Base-by-base conservation (phyloP, 1,140 invertebrate species). In the Eupeodes corollae region DNA sequence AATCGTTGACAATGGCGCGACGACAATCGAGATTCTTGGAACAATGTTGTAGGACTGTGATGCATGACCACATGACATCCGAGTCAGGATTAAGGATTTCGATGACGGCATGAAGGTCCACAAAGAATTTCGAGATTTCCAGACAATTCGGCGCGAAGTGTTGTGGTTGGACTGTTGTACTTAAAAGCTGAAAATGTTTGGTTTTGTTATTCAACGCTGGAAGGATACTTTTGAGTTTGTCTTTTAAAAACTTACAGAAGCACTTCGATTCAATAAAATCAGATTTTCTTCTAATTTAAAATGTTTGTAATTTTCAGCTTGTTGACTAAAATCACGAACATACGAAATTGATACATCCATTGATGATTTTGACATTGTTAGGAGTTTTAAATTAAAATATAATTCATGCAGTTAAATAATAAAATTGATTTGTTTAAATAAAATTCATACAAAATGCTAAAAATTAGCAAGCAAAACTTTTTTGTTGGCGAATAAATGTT, bases 1-100 rank as follows among this genome's bases (percentile, higher is more conserved):
- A 78, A 3, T 70, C 72, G 15, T 76, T 70, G 2, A 76, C 73
- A 2, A 78, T 61, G 6, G 69, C 68, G 12, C 61, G 53, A 18
- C 72, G 66, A n/a, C 73, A 70, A 35, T 61, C 54, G 30, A 67
- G 32, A 55, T 75, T 75, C 26, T 63, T 68, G 46, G 71, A 73
- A 42, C 68, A 72, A 56, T 70, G 70, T 59, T 76, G 72, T 46
- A 78, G 56, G 40, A 76, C 67, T 5, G 67, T 57, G 0, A 78
- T 56, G 8, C 69, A 68, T 32, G 56, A 65, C 76, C 76, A 78
- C 31, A 68, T 42, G 3, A 63, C 49, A 14, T 59, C 59, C 2
- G 59, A 53, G n/a, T 60, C 58, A 3, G 48, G 40, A 18, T 67
- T 59, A 13, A 71, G 39, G 1, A 51, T 44, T 21, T 56, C 55